Evolutionary conservation across 2,113 vertebrate genomes (phyloP), one percentile per base, ranked within the genome.

Genomic region (Ahaetulla prasina): DNA sequence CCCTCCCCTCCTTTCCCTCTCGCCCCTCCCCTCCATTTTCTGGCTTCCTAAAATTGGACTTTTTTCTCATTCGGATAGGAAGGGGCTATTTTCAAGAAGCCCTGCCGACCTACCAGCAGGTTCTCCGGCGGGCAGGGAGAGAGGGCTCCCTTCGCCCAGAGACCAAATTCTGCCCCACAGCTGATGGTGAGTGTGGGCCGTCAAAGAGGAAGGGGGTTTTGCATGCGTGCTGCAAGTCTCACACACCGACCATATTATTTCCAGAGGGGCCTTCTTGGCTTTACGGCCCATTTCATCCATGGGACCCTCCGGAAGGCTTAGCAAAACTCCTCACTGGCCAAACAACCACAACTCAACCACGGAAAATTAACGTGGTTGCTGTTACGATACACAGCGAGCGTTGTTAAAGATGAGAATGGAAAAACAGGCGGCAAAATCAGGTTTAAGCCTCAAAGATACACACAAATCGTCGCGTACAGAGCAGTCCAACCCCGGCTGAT

Each of bases 1-100:
- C 0, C 35, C 39, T 1, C 20, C 23, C 55, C 1, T 12, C 1
- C 54, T 14, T 5, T 14, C 25, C 88, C 2, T 25, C 9, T 25
- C 9, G 14, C 23, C 63, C 30, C 12, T 57, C n/a, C 16, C n/a
- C 68, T 16, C 14, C 16, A 8, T 39, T 74, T 74, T 16, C n/a
- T 74, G n/a, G n/a, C 55, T n/a, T n/a, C 25, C 7, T 14, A 22
- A 68, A 68, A 47, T 35, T 52, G 84, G 20, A 0, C 8, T 0
- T 22, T 18, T 5, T 4, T 14, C 2, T 68, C 20, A 54, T n/a
- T 18, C 12, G 30, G 1, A 0, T 94, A 99, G 99, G 98, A 98
- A 93, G 94, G 97, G 7, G 98, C 98, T 95, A 96, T 98, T 91
- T 99, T 99, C 93, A 99, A 99, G 97, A 98, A 98, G 92, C 99